phyloP scores from a whole-genome alignment of 2,888 invertebrate genomes.

The Mesopsocus fuscifrons region DNA sequence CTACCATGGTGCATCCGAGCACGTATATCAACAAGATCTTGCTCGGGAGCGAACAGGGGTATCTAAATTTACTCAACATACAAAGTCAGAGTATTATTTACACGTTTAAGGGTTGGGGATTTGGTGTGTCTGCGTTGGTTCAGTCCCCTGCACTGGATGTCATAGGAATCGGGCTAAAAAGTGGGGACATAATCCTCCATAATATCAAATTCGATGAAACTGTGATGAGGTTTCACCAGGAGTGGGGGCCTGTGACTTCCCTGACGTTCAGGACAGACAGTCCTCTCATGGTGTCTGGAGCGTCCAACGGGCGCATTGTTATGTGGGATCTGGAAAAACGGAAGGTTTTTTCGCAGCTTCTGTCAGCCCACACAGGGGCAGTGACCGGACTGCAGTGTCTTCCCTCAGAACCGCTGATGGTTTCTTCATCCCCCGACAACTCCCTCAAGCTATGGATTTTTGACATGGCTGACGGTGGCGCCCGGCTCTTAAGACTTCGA shows the following conservation, averaged over 20 bases:
- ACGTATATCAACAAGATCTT: conserved; percentile 90
- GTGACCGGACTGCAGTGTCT: conserved; percentile 70
- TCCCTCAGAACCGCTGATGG: conserved; percentile 71
- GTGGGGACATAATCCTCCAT: conserved; percentile 67
- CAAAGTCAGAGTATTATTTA: conserved; percentile 54
- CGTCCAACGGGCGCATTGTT: conserved; percentile 64
- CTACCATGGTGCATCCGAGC: conserved; percentile 73
- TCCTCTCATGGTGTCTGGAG: conserved; percentile 67
- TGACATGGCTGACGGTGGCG: conserved; percentile 82
- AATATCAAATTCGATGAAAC: conserved; percentile 73
- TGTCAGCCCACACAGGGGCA: conserved; percentile 52
- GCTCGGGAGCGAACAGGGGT: conserved; percentile 68
- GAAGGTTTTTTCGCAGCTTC: conserved; percentile 58
- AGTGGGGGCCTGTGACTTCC: conserved; percentile 73
- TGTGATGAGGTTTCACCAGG: conserved; percentile 70
- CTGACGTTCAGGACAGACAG: conserved; percentile 78
- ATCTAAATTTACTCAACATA: conserved; percentile 79
- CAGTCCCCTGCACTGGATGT: conserved; percentile 89
- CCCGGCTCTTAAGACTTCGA: conserved; percentile 55
- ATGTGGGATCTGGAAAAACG: conserved; percentile 84
- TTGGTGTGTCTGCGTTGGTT: conserved; percentile 50
- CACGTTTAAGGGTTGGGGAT: conserved; percentile 54
- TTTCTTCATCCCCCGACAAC: conserved; percentile 88
- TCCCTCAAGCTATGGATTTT: conserved; percentile 81
- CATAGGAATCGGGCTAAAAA: conserved; percentile 64